Conservation (phyloP, 2,797 vertebrate genomes). For the Pteropus rufus region DNA sequence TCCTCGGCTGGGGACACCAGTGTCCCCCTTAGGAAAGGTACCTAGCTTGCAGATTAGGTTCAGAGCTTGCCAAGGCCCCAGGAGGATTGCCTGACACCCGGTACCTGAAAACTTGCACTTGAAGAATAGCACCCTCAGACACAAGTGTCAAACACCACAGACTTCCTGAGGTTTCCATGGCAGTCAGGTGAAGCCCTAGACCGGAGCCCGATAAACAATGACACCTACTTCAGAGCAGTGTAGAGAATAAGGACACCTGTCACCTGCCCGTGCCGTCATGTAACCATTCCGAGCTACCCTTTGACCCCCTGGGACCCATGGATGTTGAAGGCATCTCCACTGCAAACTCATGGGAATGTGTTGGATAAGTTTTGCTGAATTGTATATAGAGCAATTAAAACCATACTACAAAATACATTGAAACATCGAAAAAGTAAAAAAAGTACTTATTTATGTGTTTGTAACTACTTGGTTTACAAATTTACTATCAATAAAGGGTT, state of each 20-base stretch:
- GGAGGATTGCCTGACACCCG: background rate
- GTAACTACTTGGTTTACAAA: background rate
- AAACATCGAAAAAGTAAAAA: background rate
- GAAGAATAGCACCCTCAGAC: background rate
- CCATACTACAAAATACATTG: background rate
- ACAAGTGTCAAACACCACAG: background rate
- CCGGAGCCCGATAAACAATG: background rate
- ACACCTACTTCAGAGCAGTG: background rate
- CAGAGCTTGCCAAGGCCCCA: background rate
- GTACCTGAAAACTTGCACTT: background rate
- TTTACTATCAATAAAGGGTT: background rate
- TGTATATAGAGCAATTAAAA: background rate
- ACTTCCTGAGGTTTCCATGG: background rate
- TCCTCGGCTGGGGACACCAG: background rate
- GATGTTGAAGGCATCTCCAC: background rate
- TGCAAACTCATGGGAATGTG: background rate
- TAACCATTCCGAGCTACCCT: background rate
- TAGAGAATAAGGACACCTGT: background rate
- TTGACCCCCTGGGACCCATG: background rate
- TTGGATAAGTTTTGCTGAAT: background rate
- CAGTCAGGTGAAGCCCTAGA: background rate
- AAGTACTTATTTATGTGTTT: background rate
- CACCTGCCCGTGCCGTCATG: no score
- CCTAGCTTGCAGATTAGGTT: rapidly evolving
- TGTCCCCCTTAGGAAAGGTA: background rate